Evolutionary conservation across 2,113 vertebrate species (phyloP).

Genomic region (Limnothrissa miodon): DNA sequence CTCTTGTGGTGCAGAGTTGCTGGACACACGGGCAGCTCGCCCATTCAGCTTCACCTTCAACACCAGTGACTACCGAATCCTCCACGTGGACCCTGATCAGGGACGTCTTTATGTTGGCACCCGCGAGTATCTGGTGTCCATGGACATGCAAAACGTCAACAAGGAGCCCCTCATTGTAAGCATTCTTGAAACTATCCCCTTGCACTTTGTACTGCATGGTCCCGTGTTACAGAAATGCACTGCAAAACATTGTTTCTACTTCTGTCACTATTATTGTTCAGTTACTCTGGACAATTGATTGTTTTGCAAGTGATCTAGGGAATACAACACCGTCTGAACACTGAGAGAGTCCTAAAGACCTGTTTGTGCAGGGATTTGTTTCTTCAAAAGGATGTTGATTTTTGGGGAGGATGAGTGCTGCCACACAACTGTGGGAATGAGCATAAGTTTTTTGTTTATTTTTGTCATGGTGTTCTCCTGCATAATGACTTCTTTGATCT

Average conservation of each 20-base stretch:
- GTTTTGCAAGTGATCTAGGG: neutral
- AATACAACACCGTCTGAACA: neutral
- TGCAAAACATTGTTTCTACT: neutral
- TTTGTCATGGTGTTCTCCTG: neutral
- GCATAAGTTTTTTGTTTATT: neutral
- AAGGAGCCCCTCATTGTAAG: slow-evolving; percentile 82
- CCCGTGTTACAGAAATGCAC: neutral
- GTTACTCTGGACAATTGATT: neutral
- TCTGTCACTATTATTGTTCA: too few relatives aligned
- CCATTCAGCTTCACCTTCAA: slow-evolving; percentile 59
- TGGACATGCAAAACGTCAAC: slow-evolving; percentile 85
- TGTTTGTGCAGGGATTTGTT: neutral
- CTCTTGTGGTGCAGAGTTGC: slow-evolving; percentile 49
- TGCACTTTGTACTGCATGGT: too few relatives aligned
- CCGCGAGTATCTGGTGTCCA: slow-evolving; percentile 79
- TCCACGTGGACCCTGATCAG: slow-evolving; percentile 82
- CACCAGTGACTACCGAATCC: slow-evolving; percentile 70
- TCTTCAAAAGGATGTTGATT: neutral
- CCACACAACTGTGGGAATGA: neutral
- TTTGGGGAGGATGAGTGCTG: too few relatives aligned
- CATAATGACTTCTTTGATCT: neutral
- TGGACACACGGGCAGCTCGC: slow-evolving; percentile 59
- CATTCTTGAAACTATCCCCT: neutral
- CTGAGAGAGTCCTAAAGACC: neutral
- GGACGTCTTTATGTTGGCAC: slow-evolving; percentile 80